These are phyloP conservation scores for Syrista parreyssii DNA, from an alignment of 2,888 invertebrate species.

Conservation along the genomic window DNA sequence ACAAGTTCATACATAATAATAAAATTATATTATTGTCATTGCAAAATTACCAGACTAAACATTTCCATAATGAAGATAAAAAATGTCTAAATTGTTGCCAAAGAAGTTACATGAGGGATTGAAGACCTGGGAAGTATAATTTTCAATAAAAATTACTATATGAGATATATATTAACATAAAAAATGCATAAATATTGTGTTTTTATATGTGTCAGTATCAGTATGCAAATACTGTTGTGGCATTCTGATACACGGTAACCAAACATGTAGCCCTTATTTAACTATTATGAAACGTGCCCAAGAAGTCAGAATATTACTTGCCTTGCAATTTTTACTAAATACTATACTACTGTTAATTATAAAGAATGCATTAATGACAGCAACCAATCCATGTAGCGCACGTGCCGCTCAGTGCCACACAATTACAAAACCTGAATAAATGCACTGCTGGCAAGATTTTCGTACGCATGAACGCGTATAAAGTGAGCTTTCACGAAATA, in stretches of 20 bases:
- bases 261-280: background rate
- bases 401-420: slow-evolving; percentile 32
- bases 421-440: background rate
- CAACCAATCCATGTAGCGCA: slow-evolving; percentile 46
- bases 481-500: no score
- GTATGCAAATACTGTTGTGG: background rate
- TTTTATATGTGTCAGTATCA: background rate
- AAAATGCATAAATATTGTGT: background rate
- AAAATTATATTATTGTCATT: background rate
- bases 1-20: background rate
- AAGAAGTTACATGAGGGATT: background rate
- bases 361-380: slow-evolving; percentile 33
- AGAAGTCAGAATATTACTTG: slow-evolving; percentile 19
- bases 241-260: background rate
- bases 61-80: background rate
- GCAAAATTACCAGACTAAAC: background rate
- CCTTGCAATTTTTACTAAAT: slow-evolving; percentile 39
- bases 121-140: background rate
- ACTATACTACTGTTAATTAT: slow-evolving; percentile 28
- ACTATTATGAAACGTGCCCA: background rate
- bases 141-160: background rate
- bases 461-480: no score
- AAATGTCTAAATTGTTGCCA: background rate
- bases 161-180: background rate
- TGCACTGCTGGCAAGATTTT: no score